Evolutionary conservation across 2,113 vertebrate genomes (phyloP), one percentile per base, ranked within the genome.

Genomic region (Tragulus kanchil): DNA sequence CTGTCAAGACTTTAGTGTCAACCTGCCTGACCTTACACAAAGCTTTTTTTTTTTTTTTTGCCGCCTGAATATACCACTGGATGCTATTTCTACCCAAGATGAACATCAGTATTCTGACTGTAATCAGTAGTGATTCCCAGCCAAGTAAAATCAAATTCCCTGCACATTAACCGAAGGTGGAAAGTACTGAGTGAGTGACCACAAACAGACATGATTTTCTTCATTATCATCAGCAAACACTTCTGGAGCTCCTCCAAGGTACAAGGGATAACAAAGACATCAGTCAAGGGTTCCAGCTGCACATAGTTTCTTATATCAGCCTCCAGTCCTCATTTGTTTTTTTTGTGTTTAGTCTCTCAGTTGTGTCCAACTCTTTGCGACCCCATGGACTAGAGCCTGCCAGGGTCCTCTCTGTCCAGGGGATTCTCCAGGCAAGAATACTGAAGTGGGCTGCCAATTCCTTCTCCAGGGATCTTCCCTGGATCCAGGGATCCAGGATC

Each of bases 81-180:
- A 77, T 19, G 25, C 83, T 83, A 92, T 96, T 90, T 90, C 62
- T 89, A 87, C 58, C 42, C 36, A 3, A 48, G 8, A 61, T 56
- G 11, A 88, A 93, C 45, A 31, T 50, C 58, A 87, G 28, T 42
- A 83, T 93, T 88, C 83, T 28, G 50, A 58, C 26, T 90, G 88
- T 56, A 69, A 91, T 65, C 69, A 89, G 17, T 1, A 89, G 15
- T 91, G n/a, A 71, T 65, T 96, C 12, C 52, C 25, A 92, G 9
- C 52, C 17, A 71, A 83, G 28, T 45, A 84, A 96, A 97, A 93
- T 85, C 10, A 36, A 93, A 95, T 59, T 71, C 45, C 52, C 14
- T 59, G 9, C 3, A 48, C 26, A 75, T 56, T 67, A 82, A 94
- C 0, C 45, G 8, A 12, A 77, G 14, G 36, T 14, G 8, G 21